A percentile compares a stretch with the other conserved stretches of the same genome.
Evolutionary conservation across 2,888 invertebrate species (phyloP).

Genomic region (Acanthoscelides obtectus): DNA sequence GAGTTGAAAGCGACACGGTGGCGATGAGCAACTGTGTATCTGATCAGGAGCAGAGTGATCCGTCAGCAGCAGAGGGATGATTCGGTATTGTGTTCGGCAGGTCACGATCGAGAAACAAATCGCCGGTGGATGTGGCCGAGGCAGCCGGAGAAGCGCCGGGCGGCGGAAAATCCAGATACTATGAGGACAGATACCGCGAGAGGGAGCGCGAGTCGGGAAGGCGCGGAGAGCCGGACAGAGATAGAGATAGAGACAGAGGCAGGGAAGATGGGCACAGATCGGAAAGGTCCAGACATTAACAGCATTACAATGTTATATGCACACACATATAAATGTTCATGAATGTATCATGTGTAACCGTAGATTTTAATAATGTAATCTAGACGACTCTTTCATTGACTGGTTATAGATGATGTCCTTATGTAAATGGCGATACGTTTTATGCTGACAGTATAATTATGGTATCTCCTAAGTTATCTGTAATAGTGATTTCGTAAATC

Average conservation of each 20-base stretch:
- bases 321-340: not conserved
- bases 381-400: not conserved
- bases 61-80: too few relatives aligned
- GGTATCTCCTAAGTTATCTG: too few relatives aligned
- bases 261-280: conserved; percentile 67
- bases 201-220: conserved; percentile 53
- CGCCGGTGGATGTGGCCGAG: conserved; percentile 56
- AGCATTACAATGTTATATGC: not conserved
- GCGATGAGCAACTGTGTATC: too few relatives aligned
- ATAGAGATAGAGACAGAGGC: conserved; percentile 61
- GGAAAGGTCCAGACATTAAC: conserved; percentile 64
- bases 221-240: conserved; percentile 61
- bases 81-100: conserved; percentile 19
- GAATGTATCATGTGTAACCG: not conserved
- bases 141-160: conserved; percentile 27
- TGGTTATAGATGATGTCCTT: too few relatives aligned
- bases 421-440: not conserved
- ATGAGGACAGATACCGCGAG: conserved; percentile 82
- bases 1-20: too few relatives aligned
- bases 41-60: too few relatives aligned
- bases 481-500: too few relatives aligned
- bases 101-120: conserved; percentile 55
- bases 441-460: too few relatives aligned
- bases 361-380: not conserved
- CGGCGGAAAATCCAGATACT: conserved; percentile 59